Percentiles rank a stretch among this genome's conserved stretches.
These are phyloP conservation scores for Hemicrepidius hirtus DNA, from an alignment of 2,888 invertebrate genomes.

Conservation along the genomic window DNA sequence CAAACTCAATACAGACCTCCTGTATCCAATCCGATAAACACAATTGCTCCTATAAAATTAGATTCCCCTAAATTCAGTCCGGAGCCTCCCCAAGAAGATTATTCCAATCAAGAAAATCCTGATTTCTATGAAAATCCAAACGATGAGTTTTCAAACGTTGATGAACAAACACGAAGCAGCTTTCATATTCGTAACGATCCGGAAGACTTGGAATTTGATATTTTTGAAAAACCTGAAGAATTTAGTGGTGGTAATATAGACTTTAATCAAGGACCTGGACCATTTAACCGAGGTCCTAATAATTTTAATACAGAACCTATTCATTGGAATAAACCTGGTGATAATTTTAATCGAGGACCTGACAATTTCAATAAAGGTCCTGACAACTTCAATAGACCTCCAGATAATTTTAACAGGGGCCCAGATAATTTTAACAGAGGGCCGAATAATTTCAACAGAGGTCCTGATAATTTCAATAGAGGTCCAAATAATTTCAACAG, in stretches of 20 bases:
- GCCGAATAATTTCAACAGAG: slow-evolving; percentile 42
- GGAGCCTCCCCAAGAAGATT: slow-evolving; percentile 10
- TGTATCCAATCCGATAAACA: slow-evolving; percentile 65
- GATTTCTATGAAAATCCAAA: slow-evolving; percentile 30
- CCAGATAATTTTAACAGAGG: slow-evolving; percentile 44
- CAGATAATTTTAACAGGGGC: slow-evolving; percentile 32
- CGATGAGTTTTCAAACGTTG: slow-evolving; percentile 57
- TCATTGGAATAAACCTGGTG: slow-evolving; percentile 12
- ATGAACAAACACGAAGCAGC: slow-evolving; percentile 67
- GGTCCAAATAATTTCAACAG: slow-evolving; percentile 17
- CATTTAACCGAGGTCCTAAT: slow-evolving; percentile 35
- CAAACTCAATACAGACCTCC: slow-evolving; percentile 63
- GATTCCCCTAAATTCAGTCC: slow-evolving; percentile 40
- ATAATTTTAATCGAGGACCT: slow-evolving; percentile 26
- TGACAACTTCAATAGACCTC: slow-evolving; percentile 30
- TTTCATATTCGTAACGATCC: slow-evolving; percentile 56
- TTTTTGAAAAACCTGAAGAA: slow-evolving; percentile 8
- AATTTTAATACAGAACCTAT: slow-evolving; percentile 30
- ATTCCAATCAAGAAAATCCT: slow-evolving; percentile 31
- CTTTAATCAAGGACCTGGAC: slow-evolving; percentile 22
- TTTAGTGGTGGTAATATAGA: slow-evolving; percentile 14
- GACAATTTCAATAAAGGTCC: slow-evolving; percentile 33
- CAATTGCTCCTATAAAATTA: slow-evolving; percentile 17
- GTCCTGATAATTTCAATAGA: slow-evolving; percentile 42
- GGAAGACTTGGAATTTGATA: neutral